Evolutionary conservation across 1,140 invertebrate genomes (phyloP).

Genomic region (Bombus waltoni): DNA sequence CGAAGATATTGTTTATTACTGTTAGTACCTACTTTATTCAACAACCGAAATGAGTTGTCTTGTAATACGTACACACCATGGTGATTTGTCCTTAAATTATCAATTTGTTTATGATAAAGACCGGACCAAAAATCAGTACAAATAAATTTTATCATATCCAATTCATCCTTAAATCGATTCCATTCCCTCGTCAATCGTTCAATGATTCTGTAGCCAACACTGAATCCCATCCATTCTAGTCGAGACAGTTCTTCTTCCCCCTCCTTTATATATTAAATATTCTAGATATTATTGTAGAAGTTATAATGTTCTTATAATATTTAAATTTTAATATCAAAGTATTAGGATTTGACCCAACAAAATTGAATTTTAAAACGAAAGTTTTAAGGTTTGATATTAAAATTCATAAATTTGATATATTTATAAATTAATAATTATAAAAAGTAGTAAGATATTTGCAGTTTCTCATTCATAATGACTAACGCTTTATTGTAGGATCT

Average conservation of each 20-base stretch:
- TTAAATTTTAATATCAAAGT: background rate
- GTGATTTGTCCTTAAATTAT: constrained; percentile 99
- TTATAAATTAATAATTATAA: background rate
- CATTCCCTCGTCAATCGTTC: constrained; percentile 96
- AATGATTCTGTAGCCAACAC: constrained; percentile 95
- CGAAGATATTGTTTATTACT: constrained; percentile 95
- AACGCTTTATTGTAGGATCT: background rate
- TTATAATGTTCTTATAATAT: background rate
- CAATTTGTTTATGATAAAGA: constrained; percentile 98
- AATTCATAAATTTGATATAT: background rate
- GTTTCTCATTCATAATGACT: background rate
- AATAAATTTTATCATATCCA: constrained; percentile 99
- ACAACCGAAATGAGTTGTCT: constrained; percentile 96
- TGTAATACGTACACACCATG: constrained; percentile 99
- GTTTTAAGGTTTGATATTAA: background rate
- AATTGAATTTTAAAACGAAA: background rate
- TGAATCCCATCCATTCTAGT: constrained; percentile 95
- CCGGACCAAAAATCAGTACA: constrained; percentile 99
- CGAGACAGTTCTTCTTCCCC: constrained; percentile 92
- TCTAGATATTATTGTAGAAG: background rate
- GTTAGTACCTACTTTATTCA: constrained; percentile 90
- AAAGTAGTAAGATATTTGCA: background rate
- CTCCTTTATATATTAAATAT: constrained; percentile 59
- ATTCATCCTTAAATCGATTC: constrained; percentile 97
- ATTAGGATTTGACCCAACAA: too few species aligned